Base-by-base conservation (phyloP, 2,797 vertebrate species). In the Tapirus indicus region DNA sequence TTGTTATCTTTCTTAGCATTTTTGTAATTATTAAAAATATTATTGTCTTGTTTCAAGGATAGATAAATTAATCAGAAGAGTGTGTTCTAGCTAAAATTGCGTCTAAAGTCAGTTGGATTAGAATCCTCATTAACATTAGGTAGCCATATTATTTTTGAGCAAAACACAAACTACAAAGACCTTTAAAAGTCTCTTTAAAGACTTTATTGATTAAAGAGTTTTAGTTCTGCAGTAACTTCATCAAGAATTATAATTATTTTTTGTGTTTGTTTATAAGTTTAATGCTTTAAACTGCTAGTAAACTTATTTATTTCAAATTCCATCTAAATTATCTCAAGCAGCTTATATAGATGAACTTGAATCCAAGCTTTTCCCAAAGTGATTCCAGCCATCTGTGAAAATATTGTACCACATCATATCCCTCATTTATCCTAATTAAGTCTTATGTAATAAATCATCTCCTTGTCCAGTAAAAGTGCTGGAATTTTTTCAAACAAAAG, bases 341-440 rank as follows among this genome's bases (percentile, higher is more conserved):
- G 41, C 74, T 78, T 94, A 95, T 98, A 97, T 85, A 97, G 97
- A 97, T 83, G 82, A 97, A 95, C 69, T 97, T 97, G 77, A 95
- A 92, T 97, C 47, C 91, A 96, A 95, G 88, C 95, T 98, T 98
- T 98, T 97, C 92, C 94, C 87, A 96, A 49, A 91, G 94, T 82
- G 93, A 98, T 98, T 98, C 98, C 96, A 98, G 90, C 96, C 96
- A 97, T 97, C 97, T 74, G 2, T 98, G 94, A 97, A 98, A 98
- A 98, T 97, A 96, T 94, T 98, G 90, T 96, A 95, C 88, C 96
- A 84, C 95, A 97, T 94, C 93, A 96, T 93, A 95, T 89, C 85
- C 66, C 88, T 96, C 97, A 98, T 97, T 98, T 98, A 97, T 95
- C 97, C 86, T 97, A 97, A 98, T 98, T 98, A 97, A 80, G 71